These are phyloP conservation scores for Smutsia temminckii DNA, from an alignment of 2,797 vertebrate species.

Conservation along the genomic window DNA sequence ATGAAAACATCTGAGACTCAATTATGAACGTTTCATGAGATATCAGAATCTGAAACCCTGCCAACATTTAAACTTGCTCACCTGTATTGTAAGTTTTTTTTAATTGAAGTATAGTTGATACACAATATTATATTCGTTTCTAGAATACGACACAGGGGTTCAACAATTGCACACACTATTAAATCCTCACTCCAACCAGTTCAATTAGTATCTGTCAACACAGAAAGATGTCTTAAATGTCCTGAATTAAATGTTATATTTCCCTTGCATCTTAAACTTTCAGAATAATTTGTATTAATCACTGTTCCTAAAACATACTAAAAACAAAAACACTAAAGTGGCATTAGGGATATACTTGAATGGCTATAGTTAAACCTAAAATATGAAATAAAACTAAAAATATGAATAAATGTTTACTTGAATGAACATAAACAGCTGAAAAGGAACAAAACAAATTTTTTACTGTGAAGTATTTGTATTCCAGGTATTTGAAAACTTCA, in stretches of 20 bases:
- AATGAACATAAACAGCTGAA: neutral
- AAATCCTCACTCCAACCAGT: too few relatives aligned
- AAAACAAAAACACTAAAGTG: neutral
- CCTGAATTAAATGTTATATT: neutral
- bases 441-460: neutral
- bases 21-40: slow-evolving; percentile 67
- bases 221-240: too few relatives aligned
- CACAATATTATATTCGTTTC: too few relatives aligned
- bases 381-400: neutral
- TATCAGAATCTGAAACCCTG: slow-evolving; percentile 37
- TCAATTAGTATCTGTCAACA: too few relatives aligned
- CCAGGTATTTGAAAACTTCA: neutral
- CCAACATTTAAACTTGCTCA: neutral
- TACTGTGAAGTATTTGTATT: neutral
- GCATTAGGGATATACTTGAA: accelerated
- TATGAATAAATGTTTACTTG: neutral
- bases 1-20: slow-evolving; percentile 41
- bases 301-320: neutral
- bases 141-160: too few relatives aligned
- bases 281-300: neutral
- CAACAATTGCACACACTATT: too few relatives aligned
- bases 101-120: too few relatives aligned
- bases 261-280: neutral
- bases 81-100: neutral
- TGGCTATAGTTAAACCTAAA: neutral